These are phyloP conservation scores for Rhyacophila brunnea DNA, from an alignment of 1,140 invertebrate genomes.

Conservation along the genomic window DNA sequence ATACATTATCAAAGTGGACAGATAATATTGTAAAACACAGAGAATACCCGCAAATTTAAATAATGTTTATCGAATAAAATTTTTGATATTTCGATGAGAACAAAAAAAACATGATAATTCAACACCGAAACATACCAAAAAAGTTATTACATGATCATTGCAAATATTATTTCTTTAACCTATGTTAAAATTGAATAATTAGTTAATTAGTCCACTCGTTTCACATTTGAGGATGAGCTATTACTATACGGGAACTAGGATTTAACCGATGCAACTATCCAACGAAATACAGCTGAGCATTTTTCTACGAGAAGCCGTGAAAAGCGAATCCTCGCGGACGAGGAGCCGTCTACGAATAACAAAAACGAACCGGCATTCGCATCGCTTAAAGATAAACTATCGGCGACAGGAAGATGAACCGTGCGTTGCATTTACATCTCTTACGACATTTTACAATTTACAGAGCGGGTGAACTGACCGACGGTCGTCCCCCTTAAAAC, in stretches of 20 bases:
- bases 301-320: conserved; percentile 19
- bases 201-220: conserved; percentile 10
- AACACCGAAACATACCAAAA: too few species aligned
- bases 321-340: conserved; percentile 47
- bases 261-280: not conserved
- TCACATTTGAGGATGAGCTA: conserved; percentile 15
- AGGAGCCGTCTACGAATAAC: conserved; percentile 21
- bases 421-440: conserved; percentile 34
- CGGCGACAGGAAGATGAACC: conserved; percentile 36
- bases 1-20: conserved; percentile 29
- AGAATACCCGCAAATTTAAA: conserved; percentile 21
- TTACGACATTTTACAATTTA: conserved; percentile 31
- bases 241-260: conserved; percentile 13
- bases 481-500: conserved; percentile 11
- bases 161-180: too few species aligned
- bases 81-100: not conserved
- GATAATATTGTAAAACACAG: conserved; percentile 21
- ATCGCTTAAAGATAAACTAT: conserved; percentile 29
- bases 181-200: not conserved
- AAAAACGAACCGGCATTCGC: conserved; percentile 11
- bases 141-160: too few species aligned
- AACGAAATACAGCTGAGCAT: not conserved
- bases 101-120: too few species aligned
- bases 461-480: conserved; percentile 4
- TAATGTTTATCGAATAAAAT: not conserved